Evolutionary conservation across 1,140 invertebrate genomes (phyloP), one percentile per base, ranked within the genome.

Genomic region (Zaprionus lachaisei): DNA sequence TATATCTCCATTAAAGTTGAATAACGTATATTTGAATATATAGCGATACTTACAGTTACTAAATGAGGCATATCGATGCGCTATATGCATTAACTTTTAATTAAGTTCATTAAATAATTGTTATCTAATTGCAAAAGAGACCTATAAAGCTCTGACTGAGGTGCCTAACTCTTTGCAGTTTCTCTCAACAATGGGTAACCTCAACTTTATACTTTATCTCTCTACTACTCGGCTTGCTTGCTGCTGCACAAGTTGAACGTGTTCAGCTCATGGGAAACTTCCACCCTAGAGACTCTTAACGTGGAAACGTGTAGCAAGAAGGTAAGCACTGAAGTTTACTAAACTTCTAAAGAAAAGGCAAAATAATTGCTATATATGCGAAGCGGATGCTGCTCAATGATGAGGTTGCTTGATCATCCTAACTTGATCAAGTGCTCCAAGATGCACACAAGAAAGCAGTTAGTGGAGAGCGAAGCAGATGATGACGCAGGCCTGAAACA

Each of bases 361-460:
- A 44, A 12, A 34, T 17, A 15, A 38, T 12, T 3, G 34, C 2
- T 11, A 63, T n/a, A 0, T 0, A 24, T 91, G 87, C 72, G 72
- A 0, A 70, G 15, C 2, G 87, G 73, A 14, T 91, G 87, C 73
- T 91, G 87, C 37, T 63, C 60, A 0, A 72, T 87, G 7, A 11
- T 84, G 14, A 77, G 72, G 28, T 47, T 91, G 17, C 77, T 73
- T 0, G 54, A 77, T 1, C 75, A 78, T 22, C 78, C 81, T 0
- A 49, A 51, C 2, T 14, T 87, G 9, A 14, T 57, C 1, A 91
- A 87, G 26, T 91, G 87, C 11, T 6, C 51, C 0, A 77, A 87
- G 31, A 26, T 91, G 56, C 26, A 28, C 5, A 28, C 26, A 83
- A 83, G 0, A 3, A 24, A 26, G 56, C 51, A 0, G 66, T 61